These are phyloP conservation scores for Toxotes chatareus DNA, from an alignment of 2,113 vertebrate species.

Conservation along the genomic window DNA sequence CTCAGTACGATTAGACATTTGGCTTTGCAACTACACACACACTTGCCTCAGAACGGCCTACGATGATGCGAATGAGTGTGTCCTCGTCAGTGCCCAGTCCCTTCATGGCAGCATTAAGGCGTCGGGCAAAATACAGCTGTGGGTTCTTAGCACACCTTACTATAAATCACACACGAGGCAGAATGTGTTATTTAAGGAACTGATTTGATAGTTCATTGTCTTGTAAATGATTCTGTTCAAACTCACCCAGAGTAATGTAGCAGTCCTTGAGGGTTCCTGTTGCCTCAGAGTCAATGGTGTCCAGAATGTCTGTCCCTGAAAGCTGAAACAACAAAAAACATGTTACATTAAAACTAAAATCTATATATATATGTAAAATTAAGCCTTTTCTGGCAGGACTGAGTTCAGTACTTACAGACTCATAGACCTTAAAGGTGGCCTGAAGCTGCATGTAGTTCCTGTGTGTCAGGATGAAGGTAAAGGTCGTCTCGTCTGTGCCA, in stretches of 20 bases:
- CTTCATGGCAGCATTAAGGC: conserved; percentile 91
- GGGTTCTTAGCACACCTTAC: conserved; percentile 91
- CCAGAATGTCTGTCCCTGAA: conserved; percentile 84
- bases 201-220: not conserved
- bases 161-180: conserved; percentile 44
- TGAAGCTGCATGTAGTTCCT: conserved; percentile 88
- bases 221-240: not conserved
- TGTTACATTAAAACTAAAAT: not conserved
- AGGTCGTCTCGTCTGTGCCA: conserved; percentile 86
- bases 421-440: conserved; percentile 86
- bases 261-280: conserved; percentile 86
- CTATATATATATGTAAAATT: too few species aligned
- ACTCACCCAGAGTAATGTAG: conserved; percentile 83
- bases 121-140: conserved; percentile 91
- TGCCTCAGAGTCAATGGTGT: conserved; percentile 83
- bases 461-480: conserved; percentile 83
- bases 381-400: fast-evolving
- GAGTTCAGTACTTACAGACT: conserved; percentile 71
- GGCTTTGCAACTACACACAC: not conserved
- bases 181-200: not conserved
- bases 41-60: conserved; percentile 91
- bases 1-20: not conserved
- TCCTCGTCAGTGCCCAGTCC: conserved; percentile 92
- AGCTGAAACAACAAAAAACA: conserved; percentile 63
- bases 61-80: conserved; percentile 90